These are phyloP conservation scores for Clarias macrocephalus DNA, from an alignment of 2,113 vertebrate genomes.

Conservation along the genomic window DNA sequence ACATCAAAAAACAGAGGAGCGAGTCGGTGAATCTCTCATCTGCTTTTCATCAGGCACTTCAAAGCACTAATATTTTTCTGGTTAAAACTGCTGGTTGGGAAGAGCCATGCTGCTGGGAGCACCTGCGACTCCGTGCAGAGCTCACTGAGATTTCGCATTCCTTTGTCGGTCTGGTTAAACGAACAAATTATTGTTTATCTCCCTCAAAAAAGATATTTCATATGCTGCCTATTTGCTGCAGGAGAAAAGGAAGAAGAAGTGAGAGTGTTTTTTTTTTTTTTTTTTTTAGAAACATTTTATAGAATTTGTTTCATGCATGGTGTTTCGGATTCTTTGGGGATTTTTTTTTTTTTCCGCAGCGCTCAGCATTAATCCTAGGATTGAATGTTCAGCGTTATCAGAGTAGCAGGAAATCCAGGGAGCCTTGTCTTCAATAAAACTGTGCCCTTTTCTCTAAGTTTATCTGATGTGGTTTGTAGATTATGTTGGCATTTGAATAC, in stretches of 20 bases:
- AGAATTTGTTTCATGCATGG: not conserved
- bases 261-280: not conserved
- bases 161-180: slow-evolving; percentile 21
- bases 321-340: not conserved
- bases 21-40: slow-evolving; percentile 51
- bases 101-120: slow-evolving; percentile 26
- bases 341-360: not conserved
- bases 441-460: slow-evolving; percentile 23
- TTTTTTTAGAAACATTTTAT: not conserved
- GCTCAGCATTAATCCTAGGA: slow-evolving; percentile 30
- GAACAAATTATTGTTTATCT: slow-evolving; percentile 8
- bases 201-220: too few relatives aligned
- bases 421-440: slow-evolving; percentile 21
- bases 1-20: slow-evolving; percentile 53
- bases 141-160: slow-evolving; percentile 26
- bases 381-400: slow-evolving; percentile 24
- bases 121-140: slow-evolving; percentile 40
- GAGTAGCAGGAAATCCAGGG: slow-evolving; percentile 11
- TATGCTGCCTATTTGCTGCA: not conserved
- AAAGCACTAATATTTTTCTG: slow-evolving; percentile 52
- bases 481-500: slow-evolving; percentile 23
- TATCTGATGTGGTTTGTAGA: slow-evolving; percentile 27
- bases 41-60: slow-evolving; percentile 59
- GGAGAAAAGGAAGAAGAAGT: not conserved
- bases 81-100: slow-evolving; percentile 34